phyloP scores from a whole-genome alignment of 2,888 invertebrate species.

The Rhogogaster chlorosoma region DNA sequence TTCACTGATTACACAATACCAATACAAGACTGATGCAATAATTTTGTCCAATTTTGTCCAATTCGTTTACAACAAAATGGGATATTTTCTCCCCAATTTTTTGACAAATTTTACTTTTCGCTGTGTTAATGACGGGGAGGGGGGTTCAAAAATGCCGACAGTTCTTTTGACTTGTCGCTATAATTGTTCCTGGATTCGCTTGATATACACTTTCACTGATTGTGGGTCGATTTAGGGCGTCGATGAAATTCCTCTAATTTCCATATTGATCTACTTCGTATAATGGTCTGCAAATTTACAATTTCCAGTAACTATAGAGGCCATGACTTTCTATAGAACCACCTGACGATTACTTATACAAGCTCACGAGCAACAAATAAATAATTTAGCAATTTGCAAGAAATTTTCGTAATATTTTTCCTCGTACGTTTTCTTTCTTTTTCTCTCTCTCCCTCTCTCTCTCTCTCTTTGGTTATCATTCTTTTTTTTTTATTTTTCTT shows the following conservation, averaged over 20 bases:
- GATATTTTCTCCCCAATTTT: background rate
- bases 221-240: background rate
- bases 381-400: conserved; percentile 16
- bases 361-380: conserved; percentile 29
- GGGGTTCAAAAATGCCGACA: background rate
- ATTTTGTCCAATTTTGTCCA: background rate
- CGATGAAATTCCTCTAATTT: background rate
- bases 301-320: conserved; percentile 22
- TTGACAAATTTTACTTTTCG: background rate
- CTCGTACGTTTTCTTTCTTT: background rate
- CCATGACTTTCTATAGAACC: background rate
- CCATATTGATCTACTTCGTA: background rate
- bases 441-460: too few species aligned
- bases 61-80: background rate
- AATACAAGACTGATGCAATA: background rate
- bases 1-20: background rate
- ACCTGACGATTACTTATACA: background rate
- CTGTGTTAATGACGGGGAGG: background rate
- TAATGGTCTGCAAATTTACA: conserved; percentile 37
- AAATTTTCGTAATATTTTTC: conserved; percentile 9
- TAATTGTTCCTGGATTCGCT: background rate
- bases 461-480: too few species aligned
- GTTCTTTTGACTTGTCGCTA: conserved; percentile 10
- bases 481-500: background rate
- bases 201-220: background rate